A percentile compares a stretch with the other conserved stretches of the same genome.
Conservation (phyloP, 2,797 vertebrate species). For the Mastacembelus armatus region DNA sequence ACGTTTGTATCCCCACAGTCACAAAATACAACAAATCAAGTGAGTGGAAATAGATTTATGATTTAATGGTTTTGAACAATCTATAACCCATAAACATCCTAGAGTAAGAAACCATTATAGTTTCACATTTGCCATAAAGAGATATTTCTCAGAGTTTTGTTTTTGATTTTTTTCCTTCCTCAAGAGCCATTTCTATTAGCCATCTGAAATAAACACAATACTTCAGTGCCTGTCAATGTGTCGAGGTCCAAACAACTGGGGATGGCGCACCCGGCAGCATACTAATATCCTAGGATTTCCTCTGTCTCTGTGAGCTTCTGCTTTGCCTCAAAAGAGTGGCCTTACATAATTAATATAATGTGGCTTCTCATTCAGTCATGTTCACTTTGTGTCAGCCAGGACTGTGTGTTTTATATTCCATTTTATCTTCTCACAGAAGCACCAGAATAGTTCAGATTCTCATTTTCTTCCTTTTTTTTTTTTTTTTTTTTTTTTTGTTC, state of each 20-base stretch:
- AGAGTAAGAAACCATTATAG: conserved; percentile 21
- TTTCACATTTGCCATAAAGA: conserved; percentile 21
- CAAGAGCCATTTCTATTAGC: conserved; percentile 49
- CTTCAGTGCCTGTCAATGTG: conserved; percentile 61
- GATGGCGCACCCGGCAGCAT: conserved; percentile 50
- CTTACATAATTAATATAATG: conserved; percentile 86
- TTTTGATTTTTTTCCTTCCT: conserved; percentile 14
- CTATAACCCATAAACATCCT: conserved; percentile 23
- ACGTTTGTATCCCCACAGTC: conserved; percentile 6
- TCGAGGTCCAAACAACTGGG: conserved; percentile 61
- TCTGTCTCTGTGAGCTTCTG: conserved; percentile 59
- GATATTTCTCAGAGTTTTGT: conserved; percentile 22
- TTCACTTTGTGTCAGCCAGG: conserved; percentile 79
- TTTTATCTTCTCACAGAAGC: conserved; percentile 78
- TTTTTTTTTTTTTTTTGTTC: conserved; percentile 1
- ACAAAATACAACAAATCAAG: conserved; percentile 25
- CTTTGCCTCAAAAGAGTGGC: conserved; percentile 72
- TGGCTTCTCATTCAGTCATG: conserved; percentile 82
- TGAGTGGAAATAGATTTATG: conserved; percentile 18
- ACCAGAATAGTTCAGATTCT: conserved; percentile 53
- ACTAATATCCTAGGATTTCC: conserved; percentile 71
- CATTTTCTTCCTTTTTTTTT: conserved; percentile 35
- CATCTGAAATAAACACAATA: conserved; percentile 60
- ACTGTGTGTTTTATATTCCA: conserved; percentile 81
- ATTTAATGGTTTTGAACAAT: conserved; percentile 39